These are phyloP conservation scores for Cossypha polioptera DNA, from an alignment of 2,797 vertebrate species.

Conservation along the genomic window DNA sequence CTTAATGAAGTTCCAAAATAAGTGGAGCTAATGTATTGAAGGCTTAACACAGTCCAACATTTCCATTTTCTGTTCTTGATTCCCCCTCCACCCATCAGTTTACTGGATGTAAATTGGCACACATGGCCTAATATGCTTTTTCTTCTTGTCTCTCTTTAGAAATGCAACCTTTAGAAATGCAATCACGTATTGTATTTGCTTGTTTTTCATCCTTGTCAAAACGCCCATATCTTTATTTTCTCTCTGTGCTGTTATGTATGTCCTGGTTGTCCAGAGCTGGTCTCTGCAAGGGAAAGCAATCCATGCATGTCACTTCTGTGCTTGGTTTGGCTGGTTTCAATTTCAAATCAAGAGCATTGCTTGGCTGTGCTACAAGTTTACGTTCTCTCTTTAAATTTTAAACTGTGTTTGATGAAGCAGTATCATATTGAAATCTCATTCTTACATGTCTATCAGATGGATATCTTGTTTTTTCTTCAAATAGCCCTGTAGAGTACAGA, in stretches of 20 bases:
- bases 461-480: neutral
- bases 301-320: neutral
- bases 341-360: neutral
- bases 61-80: neutral
- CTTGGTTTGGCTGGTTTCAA: neutral
- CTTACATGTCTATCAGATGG: accelerated
- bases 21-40: neutral
- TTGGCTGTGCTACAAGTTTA: neutral
- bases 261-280: neutral
- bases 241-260: neutral
- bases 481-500: neutral
- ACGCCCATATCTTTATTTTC: neutral
- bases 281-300: neutral
- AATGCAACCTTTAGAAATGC: neutral
- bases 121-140: neutral
- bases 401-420: neutral
- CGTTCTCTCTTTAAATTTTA: neutral
- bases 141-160: neutral
- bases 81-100: neutral
- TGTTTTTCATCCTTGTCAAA: neutral
- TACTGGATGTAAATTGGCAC: neutral
- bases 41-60: neutral
- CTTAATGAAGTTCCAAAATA: neutral
- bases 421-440: neutral
- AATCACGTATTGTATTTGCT: neutral